Percentiles rank a stretch among this genome's conserved stretches.
Evolutionary conservation across 92 coral and sea anemone species (phyloP).

Genomic region (Paramuricea clavata): DNA sequence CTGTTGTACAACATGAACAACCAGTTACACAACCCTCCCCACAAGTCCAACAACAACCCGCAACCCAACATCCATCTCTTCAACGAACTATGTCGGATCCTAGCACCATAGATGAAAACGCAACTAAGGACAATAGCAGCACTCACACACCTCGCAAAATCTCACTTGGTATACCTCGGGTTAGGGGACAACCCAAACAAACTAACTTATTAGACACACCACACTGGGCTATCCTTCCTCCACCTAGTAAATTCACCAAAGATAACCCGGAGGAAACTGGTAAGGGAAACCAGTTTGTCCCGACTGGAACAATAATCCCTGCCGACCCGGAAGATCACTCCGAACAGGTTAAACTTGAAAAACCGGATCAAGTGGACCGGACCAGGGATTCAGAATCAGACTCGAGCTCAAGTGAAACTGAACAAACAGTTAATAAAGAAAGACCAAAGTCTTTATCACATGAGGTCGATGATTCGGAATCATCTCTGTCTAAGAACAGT

Average conservation of each 20-base stretch:
- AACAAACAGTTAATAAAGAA: not conserved
- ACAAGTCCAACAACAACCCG: not conserved
- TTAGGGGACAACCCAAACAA: slow-evolving; percentile 34
- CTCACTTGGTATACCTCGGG: slow-evolving; percentile 36
- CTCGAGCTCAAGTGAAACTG: slow-evolving; percentile 62
- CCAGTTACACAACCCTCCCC: slow-evolving; percentile 9
- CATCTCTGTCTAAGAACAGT: slow-evolving; percentile 27
- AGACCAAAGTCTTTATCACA: slow-evolving; percentile 38
- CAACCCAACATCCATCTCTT: not conserved
- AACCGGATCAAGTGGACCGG: slow-evolving; percentile 52
- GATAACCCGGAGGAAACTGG: slow-evolving; percentile 17
- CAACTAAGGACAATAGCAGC: slow-evolving; percentile 3
- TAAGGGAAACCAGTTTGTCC: slow-evolving; percentile 35
- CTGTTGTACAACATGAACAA: slow-evolving; percentile 24
- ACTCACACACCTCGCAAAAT: slow-evolving; percentile 23
- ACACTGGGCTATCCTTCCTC: slow-evolving; percentile 53
- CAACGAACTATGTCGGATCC: slow-evolving; percentile 37
- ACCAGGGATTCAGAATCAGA: slow-evolving; percentile 76
- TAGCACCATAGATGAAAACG: slow-evolving; percentile 17
- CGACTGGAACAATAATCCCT: slow-evolving; percentile 34
- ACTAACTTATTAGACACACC: slow-evolving; percentile 39
- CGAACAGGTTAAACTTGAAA: slow-evolving; percentile 47
- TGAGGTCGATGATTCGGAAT: slow-evolving; percentile 15
- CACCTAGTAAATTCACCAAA: slow-evolving; percentile 46
- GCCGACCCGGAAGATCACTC: slow-evolving; percentile 38